Evolutionary conservation across 1,140 invertebrate genomes (phyloP), one percentile per base, ranked within the genome.

Genomic region (Aphis gossypii): DNA sequence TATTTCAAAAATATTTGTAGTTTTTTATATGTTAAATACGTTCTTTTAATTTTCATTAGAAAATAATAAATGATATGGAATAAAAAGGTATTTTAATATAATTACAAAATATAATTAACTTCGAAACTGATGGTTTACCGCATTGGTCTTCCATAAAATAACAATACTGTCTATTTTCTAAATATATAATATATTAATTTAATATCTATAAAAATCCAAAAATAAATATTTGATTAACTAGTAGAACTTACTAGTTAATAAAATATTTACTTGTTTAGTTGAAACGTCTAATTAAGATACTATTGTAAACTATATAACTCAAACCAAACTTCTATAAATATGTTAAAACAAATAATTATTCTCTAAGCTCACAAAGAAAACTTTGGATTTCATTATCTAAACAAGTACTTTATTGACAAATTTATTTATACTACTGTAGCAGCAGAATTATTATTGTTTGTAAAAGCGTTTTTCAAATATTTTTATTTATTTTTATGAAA

Each of bases 271-370:
- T 68, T 68, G 11, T n/a, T 68, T 11, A 68, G 60, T 68, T 68
- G 0, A 51, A 51, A 51, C 3, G 0, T 20, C 48, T 18, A 68
- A 30, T 68, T n/a, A 3, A 68, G n/a, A 30, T 68, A 5, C 60
- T 14, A 68, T 68, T 68, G 2, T n/a, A 68, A 68, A 14, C 9
- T 68, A 68, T 68, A 30, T 9, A 68, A 30, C 30, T 68, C 30
- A 68, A n/a, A 68, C 60, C 60, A 68, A 68, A 68, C 60, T 68
- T 68, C 30, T n/a, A 68, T 68, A 68, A 68, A 68, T 68, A 68
- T 30, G 4, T n/a, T 30, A 9, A 68, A 68, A 68, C 30, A 68
- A 68, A 68, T 68, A n/a, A 68, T n/a, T 68, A 30, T 68, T 68
- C 11, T 30, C 30, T 68, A 68, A 68, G 30, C n/a, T 68, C 60